Percentiles rank a stretch among this genome's conserved stretches.
phyloP scores from a whole-genome alignment of 2,113 vertebrate species.

The Lanius ludovicianus region DNA sequence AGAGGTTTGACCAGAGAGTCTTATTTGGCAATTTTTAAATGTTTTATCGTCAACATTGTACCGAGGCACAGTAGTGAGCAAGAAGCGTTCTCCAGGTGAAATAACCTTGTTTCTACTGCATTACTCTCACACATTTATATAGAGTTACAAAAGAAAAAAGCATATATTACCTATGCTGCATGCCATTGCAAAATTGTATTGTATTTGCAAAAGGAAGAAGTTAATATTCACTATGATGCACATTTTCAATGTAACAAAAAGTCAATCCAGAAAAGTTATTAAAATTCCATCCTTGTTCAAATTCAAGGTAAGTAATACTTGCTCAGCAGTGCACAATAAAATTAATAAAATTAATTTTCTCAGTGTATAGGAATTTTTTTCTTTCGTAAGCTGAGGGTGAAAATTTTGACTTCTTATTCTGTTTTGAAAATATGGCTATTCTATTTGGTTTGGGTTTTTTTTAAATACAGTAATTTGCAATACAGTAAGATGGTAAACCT shows the following conservation, averaged over 20 bases:
- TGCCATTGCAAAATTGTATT: not conserved
- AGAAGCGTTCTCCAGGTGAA: not conserved
- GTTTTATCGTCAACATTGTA: not conserved
- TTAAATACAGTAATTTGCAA: not conserved
- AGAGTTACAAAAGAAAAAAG: not conserved
- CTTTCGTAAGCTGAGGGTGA: not conserved
- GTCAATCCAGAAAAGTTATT: not conserved
- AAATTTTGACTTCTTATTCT: not conserved
- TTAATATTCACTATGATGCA: not conserved
- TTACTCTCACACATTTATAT: not conserved
- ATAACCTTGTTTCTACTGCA: not conserved
- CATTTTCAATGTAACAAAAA: not conserved
- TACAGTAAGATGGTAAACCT: not conserved
- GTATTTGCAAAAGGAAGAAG: not conserved
- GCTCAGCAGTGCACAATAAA: not conserved
- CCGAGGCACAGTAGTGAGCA: not conserved
- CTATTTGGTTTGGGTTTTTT: not conserved
- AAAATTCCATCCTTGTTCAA: not conserved
- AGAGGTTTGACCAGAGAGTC: not conserved
- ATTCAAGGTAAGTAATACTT: not conserved
- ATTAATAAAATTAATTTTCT: not conserved
- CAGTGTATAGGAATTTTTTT: not conserved
- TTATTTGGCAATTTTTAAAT: not conserved
- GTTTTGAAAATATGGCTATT: not conserved
- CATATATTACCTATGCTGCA: not conserved